phyloP scores from a whole-genome alignment of 2,888 invertebrate genomes.

The Spisula subtruncata region DNA sequence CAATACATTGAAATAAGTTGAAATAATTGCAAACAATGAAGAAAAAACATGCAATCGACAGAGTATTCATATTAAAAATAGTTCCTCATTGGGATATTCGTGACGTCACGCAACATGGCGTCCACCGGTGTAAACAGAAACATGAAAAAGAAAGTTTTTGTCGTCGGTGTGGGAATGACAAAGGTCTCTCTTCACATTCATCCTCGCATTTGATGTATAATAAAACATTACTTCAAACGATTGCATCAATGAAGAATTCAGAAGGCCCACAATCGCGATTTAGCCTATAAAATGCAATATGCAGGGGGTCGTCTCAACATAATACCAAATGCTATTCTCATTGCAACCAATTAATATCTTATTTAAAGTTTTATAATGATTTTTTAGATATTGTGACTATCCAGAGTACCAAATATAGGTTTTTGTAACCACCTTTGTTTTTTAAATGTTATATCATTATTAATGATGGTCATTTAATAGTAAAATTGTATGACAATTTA shows the following conservation, averaged over 20 bases:
- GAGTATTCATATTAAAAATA: conserved; percentile 65
- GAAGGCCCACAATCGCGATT: neutral
- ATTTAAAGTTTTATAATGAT: no score
- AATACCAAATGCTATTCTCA: neutral
- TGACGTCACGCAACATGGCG: conserved; percentile 75
- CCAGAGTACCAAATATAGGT: no score
- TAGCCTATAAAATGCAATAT: neutral
- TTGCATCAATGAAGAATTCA: neutral
- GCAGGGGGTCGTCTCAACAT: neutral
- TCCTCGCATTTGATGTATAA: neutral
- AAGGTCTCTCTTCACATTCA: conserved; percentile 90
- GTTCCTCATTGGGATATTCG: conserved; percentile 73
- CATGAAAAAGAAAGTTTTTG: conserved; percentile 90
- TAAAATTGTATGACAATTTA: neutral
- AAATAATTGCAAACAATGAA: neutral
- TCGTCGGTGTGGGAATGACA: conserved; percentile 99
- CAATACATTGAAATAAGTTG: neutral
- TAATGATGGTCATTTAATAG: neutral
- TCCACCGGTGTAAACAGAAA: conserved; percentile 73
- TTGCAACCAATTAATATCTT: neutral
- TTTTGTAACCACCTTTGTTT: no score
- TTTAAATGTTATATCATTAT: no score
- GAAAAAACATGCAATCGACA: neutral
- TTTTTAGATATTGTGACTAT: no score
- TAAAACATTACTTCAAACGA: neutral